phyloP scores from a whole-genome alignment of 2,113 vertebrate genomes.

The Poecile atricapillus region DNA sequence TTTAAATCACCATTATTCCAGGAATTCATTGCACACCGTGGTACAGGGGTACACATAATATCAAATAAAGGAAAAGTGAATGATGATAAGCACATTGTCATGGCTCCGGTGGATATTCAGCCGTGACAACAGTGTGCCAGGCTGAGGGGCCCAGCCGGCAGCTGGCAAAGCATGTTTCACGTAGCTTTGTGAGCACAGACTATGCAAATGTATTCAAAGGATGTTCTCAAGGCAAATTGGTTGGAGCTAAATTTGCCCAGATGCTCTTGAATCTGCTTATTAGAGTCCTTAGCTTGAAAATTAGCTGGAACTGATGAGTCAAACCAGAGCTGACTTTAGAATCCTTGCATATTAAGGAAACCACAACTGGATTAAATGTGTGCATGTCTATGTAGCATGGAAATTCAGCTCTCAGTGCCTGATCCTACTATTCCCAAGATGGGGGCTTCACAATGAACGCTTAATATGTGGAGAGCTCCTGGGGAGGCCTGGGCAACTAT shows the following conservation, averaged over 20 bases:
- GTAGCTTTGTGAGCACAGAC: background rate
- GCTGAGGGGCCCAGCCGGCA: background rate
- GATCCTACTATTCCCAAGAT: background rate
- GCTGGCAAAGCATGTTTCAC: constrained; percentile 7
- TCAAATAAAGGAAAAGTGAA: background rate
- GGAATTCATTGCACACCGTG: background rate
- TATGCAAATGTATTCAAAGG: constrained; percentile 52
- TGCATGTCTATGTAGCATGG: background rate
- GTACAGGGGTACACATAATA: background rate
- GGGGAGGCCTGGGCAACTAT: background rate
- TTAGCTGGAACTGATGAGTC: constrained; percentile 35
- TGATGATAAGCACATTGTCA: background rate
- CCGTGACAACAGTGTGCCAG: background rate
- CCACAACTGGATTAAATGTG: background rate
- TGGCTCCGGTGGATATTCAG: background rate
- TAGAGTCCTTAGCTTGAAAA: constrained; percentile 39
- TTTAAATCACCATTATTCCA: background rate
- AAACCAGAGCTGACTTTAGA: background rate
- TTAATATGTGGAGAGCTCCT: background rate
- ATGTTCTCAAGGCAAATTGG: constrained; percentile 32
- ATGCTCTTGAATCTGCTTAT: constrained; percentile 42
- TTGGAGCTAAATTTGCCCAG: constrained; percentile 50
- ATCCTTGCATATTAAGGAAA: constrained; percentile 20
- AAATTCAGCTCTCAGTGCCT: background rate
- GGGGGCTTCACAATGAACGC: background rate